Conservation (phyloP, 2,888 invertebrate genomes). For the Melipona beecheii region DNA sequence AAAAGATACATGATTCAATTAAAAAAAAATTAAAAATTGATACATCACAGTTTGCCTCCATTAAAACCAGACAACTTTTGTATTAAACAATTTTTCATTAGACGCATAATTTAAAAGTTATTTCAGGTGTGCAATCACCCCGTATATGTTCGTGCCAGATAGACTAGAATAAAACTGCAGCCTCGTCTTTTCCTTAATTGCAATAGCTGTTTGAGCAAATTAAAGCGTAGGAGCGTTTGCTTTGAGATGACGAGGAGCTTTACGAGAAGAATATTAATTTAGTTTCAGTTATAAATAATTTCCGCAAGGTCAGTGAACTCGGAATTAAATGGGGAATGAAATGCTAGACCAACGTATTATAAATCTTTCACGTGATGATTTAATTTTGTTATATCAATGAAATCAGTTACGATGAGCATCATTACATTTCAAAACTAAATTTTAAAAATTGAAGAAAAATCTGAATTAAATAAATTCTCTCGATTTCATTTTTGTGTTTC, state of each 20-base stretch:
- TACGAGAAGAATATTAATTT: background rate
- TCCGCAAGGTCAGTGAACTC: background rate
- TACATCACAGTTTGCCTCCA: no score
- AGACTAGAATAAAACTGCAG: background rate
- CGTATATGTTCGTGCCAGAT: background rate
- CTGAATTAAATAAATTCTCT: background rate
- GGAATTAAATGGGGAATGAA: background rate
- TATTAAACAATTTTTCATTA: no score
- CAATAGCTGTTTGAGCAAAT: background rate
- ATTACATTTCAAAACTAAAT: background rate
- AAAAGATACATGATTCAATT: no score
- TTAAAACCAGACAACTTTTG: no score
- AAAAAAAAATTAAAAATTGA: no score
- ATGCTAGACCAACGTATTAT: no score
- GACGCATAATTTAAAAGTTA: no score
- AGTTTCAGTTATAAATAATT: background rate
- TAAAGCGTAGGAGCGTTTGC: background rate
- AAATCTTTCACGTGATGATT: background rate
- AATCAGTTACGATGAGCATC: background rate
- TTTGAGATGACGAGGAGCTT: background rate
- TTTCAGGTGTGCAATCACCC: background rate
- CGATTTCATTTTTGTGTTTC: background rate
- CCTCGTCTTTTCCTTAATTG: slow-evolving; percentile 38
- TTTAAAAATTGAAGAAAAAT: background rate
- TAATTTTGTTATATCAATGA: rapidly evolving